phyloP scores from a whole-genome alignment of 2,113 vertebrate species.

The Psilopsiagon aymara region DNA sequence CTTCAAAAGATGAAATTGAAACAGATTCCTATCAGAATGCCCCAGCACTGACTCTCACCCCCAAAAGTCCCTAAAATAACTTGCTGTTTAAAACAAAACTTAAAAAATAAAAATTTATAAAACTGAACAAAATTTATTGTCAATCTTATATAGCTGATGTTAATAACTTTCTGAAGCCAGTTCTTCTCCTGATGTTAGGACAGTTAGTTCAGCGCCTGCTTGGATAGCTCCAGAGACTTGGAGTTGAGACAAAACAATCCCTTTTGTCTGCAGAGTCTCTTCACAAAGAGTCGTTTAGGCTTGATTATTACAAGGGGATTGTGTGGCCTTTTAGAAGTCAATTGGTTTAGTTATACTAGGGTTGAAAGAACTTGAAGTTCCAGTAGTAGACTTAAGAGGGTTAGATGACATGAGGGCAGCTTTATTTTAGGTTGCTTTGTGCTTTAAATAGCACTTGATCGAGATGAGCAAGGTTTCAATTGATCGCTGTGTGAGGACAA shows the following conservation, averaged over 20 bases:
- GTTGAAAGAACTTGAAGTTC: not conserved
- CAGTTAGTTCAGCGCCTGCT: not conserved
- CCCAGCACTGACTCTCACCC: not conserved
- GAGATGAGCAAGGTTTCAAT: not conserved
- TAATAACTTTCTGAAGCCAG: not conserved
- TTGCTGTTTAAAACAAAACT: not conserved
- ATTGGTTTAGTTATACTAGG: not conserved
- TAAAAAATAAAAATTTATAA: not conserved
- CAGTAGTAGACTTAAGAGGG: not conserved
- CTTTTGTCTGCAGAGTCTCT: not conserved
- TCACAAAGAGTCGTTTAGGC: not conserved
- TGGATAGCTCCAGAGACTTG: not conserved
- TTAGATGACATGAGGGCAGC: not conserved
- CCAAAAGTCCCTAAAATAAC: not conserved
- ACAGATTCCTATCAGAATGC: not conserved
- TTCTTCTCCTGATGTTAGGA: not conserved
- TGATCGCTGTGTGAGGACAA: not conserved
- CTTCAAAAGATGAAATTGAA: not conserved
- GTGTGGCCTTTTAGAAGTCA: not conserved
- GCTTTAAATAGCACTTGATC: slow-evolving; percentile 1
- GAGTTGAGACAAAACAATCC: not conserved
- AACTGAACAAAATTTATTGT: not conserved
- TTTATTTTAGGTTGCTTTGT: not conserved
- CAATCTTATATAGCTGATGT: not conserved
- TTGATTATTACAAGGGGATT: not conserved